A percentile compares a stretch with the other conserved stretches of the same genome.
Conservation (phyloP, 2,113 vertebrate genomes). For the Columbina picui region DNA sequence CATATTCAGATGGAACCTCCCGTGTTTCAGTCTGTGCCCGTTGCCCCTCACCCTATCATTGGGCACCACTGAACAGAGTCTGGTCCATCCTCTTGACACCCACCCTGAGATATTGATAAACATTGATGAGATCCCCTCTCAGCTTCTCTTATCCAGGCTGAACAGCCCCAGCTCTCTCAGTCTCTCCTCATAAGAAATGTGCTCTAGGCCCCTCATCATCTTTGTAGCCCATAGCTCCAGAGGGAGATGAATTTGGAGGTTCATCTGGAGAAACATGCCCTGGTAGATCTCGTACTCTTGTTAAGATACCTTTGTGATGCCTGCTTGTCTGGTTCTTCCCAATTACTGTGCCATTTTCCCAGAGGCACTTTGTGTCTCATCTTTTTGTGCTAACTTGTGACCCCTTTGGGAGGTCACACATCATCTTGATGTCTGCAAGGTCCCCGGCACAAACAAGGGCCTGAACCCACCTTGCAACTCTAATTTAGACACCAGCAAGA, state of each 20-base stretch:
- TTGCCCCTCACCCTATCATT: no score
- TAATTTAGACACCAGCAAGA: not conserved
- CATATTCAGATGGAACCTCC: no score
- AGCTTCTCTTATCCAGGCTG: no score
- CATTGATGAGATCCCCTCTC: no score
- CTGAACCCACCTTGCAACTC: not conserved
- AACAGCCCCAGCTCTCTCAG: no score
- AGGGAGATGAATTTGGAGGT: not conserved
- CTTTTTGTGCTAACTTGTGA: not conserved
- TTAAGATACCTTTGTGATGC: not conserved
- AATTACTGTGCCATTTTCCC: not conserved
- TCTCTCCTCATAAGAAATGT: no score
- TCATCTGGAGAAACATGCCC: not conserved
- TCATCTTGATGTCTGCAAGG: not conserved
- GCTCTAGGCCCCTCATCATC: no score
- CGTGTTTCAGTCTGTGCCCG: no score
- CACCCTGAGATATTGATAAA: no score
- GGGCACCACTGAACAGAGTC: no score
- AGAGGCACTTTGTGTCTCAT: not conserved
- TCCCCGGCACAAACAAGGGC: not conserved
- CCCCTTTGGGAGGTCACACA: fast-evolving
- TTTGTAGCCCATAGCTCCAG: no score
- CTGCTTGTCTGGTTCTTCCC: not conserved
- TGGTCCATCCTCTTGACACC: no score
- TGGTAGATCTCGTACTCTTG: not conserved